Conservation (phyloP, 1,140 invertebrate species). For the Plectrocnemia conspersa region DNA sequence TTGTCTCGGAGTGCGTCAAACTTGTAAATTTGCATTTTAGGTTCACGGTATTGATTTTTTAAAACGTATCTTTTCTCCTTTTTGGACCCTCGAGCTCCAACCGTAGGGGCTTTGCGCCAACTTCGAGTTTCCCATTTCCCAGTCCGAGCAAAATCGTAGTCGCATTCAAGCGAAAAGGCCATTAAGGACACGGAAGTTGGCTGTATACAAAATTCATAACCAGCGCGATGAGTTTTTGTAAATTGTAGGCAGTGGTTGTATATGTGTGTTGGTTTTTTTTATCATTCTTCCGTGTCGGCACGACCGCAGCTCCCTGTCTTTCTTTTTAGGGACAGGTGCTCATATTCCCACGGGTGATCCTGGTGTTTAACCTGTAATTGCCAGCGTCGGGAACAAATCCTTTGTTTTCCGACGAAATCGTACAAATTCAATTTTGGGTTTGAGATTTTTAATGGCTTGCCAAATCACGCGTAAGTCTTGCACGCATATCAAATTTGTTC, state of each 20-base stretch:
- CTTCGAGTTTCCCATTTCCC: constrained; percentile 7
- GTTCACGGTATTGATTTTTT: too few species aligned
- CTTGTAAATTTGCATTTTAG: too few species aligned
- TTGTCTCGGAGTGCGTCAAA: too few species aligned
- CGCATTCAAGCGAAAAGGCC: neutral
- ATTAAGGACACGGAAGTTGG: constrained; percentile 17
- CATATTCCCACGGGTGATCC: constrained; percentile 8
- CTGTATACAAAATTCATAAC: neutral
- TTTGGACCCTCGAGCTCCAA: neutral
- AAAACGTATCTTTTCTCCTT: too few species aligned
- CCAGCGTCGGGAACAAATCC: too few species aligned
- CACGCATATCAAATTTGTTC: too few species aligned
- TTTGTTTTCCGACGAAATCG: too few species aligned
- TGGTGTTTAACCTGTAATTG: too few species aligned
- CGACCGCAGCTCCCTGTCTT: constrained; percentile 2
- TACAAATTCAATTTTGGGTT: too few species aligned
- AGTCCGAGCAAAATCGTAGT: neutral
- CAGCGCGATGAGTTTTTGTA: constrained; percentile 14
- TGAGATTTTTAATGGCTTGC: too few species aligned
- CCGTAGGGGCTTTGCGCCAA: constrained; percentile 12
- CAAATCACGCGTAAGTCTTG: too few species aligned
- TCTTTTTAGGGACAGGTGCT: constrained; percentile 5
- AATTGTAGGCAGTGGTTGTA: constrained; percentile 19
- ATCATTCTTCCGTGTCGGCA: constrained; percentile 14
- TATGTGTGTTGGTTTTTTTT: neutral